Percentiles rank a stretch among this genome's conserved stretches.
These are phyloP conservation scores for Corythornis vintsioides DNA, from an alignment of 2,113 vertebrate species.

Conservation along the genomic window DNA sequence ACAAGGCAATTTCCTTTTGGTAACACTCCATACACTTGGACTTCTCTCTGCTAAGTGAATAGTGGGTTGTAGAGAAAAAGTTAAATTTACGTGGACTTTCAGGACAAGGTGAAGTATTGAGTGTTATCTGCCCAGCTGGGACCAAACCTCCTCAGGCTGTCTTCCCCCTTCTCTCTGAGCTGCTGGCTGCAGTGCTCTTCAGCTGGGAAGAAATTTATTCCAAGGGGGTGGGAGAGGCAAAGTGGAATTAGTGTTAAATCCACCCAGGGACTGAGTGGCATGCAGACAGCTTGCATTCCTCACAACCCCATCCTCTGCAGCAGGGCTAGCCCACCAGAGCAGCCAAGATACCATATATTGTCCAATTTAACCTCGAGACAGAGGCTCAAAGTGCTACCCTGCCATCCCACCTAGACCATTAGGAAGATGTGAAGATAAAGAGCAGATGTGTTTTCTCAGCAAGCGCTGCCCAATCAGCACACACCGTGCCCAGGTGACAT, in stretches of 20 bases:
- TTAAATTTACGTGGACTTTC: background rate
- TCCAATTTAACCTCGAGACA: background rate
- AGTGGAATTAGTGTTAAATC: constrained; percentile 7
- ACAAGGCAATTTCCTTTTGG: background rate
- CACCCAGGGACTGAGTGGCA: background rate
- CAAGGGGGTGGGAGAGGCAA: background rate
- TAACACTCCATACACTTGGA: background rate
- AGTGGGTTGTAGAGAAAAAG: background rate
- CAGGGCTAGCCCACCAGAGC: rapidly evolving
- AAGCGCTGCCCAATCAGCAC: rapidly evolving
- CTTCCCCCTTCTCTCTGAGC: background rate
- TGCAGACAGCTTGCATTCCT: constrained; percentile 21
- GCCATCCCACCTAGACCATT: background rate
- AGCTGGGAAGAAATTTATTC: background rate
- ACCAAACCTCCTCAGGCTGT: background rate
- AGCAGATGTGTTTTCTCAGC: background rate
- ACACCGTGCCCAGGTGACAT: background rate
- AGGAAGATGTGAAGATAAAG: background rate
- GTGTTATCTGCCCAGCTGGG: background rate
- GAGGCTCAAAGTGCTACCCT: background rate
- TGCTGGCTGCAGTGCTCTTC: background rate
- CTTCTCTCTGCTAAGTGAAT: background rate
- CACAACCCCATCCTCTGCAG: background rate
- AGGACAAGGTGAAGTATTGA: rapidly evolving
- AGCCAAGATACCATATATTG: background rate